phyloP scores from a whole-genome alignment of 2,113 vertebrate species.

The Dendrocopos noguchii region DNA sequence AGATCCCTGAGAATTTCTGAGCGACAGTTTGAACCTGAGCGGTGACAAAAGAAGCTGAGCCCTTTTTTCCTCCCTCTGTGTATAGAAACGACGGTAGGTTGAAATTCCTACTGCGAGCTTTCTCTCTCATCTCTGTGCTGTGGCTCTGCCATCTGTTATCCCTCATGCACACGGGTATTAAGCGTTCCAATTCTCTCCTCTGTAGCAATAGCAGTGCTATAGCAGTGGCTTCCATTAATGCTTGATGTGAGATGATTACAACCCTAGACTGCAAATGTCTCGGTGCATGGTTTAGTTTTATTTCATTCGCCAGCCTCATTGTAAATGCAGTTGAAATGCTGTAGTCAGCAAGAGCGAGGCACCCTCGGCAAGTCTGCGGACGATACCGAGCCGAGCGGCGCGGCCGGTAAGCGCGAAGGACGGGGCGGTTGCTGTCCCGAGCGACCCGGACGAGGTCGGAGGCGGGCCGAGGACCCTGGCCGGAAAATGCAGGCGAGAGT shows the following conservation, averaged over 20 bases:
- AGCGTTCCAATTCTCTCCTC: background rate
- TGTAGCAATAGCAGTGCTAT: background rate
- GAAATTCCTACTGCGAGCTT: background rate
- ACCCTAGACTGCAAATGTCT: constrained; percentile 23
- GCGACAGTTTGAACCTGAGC: background rate
- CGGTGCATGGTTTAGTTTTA: background rate
- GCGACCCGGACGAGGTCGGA: too few relatives aligned
- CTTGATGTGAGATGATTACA: constrained; percentile 9
- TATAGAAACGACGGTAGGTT: background rate
- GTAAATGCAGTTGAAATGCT: background rate
- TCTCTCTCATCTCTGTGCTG: background rate
- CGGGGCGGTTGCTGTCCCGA: too few relatives aligned
- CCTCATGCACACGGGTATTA: background rate
- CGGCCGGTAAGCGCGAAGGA: too few relatives aligned
- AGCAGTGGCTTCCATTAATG: background rate
- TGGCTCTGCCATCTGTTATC: background rate
- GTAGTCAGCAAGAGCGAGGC: too few relatives aligned
- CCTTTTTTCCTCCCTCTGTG: background rate
- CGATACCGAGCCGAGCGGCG: too few relatives aligned
- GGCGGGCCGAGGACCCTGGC: too few relatives aligned
- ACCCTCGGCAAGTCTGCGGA: too few relatives aligned
- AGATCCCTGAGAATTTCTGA: background rate
- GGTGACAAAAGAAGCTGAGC: background rate
- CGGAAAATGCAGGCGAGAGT: background rate
- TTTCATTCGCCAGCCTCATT: constrained; percentile 13